Evolutionary conservation across 2,888 invertebrate genomes (phyloP).

Genomic region (Tryphoninae sp.): DNA sequence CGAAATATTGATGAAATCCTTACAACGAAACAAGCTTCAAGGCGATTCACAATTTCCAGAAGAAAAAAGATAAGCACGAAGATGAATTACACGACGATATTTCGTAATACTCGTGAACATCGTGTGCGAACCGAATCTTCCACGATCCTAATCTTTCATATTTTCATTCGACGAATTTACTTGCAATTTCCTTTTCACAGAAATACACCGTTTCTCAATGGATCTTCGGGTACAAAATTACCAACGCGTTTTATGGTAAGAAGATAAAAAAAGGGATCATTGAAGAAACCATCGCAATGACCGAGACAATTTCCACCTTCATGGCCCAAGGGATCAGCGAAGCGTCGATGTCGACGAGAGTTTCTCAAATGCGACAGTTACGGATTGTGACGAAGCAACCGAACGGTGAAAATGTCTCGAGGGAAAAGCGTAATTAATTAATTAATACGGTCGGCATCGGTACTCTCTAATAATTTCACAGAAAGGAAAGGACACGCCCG

Average conservation of each 20-base stretch:
- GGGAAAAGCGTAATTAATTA: conserved; percentile 56
- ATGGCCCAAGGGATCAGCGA: conserved; percentile 10
- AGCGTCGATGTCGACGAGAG: conserved; percentile 11
- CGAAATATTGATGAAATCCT: neutral
- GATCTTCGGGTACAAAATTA: neutral
- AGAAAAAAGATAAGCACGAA: neutral
- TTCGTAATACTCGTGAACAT: conserved; percentile 55
- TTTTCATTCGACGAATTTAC: conserved; percentile 49
- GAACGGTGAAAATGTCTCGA: conserved; percentile 53
- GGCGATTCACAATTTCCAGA: neutral
- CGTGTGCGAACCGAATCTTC: conserved; percentile 57
- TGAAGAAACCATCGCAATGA: neutral
- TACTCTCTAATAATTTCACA: conserved; percentile 37
- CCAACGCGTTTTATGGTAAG: neutral
- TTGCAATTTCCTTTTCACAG: conserved; percentile 11
- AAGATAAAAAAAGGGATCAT: neutral
- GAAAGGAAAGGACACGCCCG: conserved; percentile 51
- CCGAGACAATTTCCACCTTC: conserved; percentile 4
- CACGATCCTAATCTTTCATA: conserved; percentile 31
- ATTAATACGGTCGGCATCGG: conserved; percentile 29
- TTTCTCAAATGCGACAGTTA: neutral
- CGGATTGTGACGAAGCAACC: neutral
- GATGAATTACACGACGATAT: conserved; percentile 24
- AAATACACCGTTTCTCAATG: conserved; percentile 23
- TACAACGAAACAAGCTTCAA: neutral